Evolutionary conservation across 2,797 vertebrate species (phyloP).

Genomic region (Enteromius viviparus): DNA sequence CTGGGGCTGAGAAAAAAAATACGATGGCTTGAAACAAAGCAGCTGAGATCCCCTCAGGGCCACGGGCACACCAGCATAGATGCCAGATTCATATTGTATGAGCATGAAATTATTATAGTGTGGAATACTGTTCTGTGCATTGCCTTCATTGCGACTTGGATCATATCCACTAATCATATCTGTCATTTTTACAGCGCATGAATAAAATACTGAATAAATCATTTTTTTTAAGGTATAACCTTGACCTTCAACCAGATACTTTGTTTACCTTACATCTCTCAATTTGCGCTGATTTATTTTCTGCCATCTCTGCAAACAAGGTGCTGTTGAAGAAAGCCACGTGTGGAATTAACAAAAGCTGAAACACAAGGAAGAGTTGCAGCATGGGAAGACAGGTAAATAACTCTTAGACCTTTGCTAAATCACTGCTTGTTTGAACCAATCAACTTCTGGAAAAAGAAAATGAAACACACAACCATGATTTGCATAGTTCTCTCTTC

Average conservation of each 20-base stretch:
- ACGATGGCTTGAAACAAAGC: slow-evolving; percentile 9
- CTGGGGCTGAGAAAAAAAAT: background rate
- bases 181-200: background rate
- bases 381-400: slow-evolving; percentile 31
- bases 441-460: slow-evolving; percentile 12
- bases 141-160: background rate
- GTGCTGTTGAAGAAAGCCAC: slow-evolving; percentile 36
- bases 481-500: background rate
- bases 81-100: slow-evolving; percentile 13
- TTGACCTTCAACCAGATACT: slow-evolving; percentile 26
- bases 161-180: background rate
- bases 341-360: slow-evolving; percentile 43
- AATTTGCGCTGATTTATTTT: slow-evolving; percentile 10
- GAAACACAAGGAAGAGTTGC: slow-evolving; percentile 12
- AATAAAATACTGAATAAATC: background rate
- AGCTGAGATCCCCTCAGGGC: slow-evolving; percentile 7
- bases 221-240: slow-evolving; percentile 8
- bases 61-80: slow-evolving; percentile 15
- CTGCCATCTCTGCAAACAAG: slow-evolving; percentile 27
- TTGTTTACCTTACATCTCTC: slow-evolving; percentile 35
- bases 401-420: slow-evolving; percentile 34
- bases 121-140: background rate
- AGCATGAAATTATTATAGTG: slow-evolving; percentile 17
- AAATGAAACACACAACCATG: background rate
- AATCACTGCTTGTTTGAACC: slow-evolving; percentile 32